phyloP scores from a whole-genome alignment of 2,113 vertebrate species.

The Manacus vitellinus region DNA sequence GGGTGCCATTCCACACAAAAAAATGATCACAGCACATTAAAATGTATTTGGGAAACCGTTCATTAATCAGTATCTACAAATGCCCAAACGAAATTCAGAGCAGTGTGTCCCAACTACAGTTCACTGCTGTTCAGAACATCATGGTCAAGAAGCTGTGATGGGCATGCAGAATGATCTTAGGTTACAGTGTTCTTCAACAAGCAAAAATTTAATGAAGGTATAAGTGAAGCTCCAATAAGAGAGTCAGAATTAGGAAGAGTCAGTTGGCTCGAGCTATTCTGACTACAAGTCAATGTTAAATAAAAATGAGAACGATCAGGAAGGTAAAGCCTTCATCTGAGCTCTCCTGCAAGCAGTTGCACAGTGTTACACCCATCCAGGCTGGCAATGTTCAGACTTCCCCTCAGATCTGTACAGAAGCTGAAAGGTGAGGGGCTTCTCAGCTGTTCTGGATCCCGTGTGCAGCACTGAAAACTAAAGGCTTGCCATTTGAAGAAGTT shows the following conservation, averaged over 20 bases:
- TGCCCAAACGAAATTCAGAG: not conserved
- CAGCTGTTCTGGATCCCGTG: not conserved
- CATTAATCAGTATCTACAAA: not conserved
- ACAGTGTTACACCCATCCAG: accelerated
- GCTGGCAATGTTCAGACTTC: accelerated
- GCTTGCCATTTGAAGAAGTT: not conserved
- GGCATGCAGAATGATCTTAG: not conserved
- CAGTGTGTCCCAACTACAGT: not conserved
- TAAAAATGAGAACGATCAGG: not conserved
- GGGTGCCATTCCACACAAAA: accelerated
- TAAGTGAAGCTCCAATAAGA: not conserved
- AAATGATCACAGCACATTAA: accelerated
- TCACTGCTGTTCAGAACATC: accelerated
- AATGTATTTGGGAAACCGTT: not conserved
- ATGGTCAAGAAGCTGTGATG: accelerated
- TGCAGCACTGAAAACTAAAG: not conserved
- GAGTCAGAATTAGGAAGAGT: accelerated
- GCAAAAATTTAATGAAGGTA: not conserved
- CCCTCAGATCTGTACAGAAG: accelerated
- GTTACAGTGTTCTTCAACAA: accelerated
- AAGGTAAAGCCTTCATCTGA: not conserved
- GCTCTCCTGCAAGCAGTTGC: not conserved
- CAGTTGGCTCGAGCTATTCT: not conserved
- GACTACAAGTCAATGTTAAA: not conserved
- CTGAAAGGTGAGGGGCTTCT: not conserved